Evolutionary conservation across 2,797 vertebrate genomes (phyloP).

Genomic region (Molossus alvarezi): DNA sequence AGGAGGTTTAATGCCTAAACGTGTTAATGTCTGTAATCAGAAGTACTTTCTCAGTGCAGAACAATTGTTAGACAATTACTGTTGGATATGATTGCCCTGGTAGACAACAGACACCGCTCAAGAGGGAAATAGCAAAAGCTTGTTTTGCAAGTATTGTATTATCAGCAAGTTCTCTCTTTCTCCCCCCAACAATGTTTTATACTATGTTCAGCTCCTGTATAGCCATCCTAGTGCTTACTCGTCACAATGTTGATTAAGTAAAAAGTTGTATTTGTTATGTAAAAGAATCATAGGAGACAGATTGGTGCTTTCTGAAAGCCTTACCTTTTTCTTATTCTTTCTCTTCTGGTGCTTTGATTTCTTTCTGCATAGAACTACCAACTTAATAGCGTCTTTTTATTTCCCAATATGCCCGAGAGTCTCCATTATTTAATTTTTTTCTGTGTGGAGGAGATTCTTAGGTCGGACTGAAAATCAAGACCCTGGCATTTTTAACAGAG

Average conservation of each 20-base stretch:
- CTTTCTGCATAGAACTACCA: constrained; percentile 61
- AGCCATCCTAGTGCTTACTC: not conserved
- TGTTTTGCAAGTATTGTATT: constrained; percentile 85
- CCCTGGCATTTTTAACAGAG: constrained; percentile 59
- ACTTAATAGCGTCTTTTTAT: constrained; percentile 55
- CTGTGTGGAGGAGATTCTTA: constrained; percentile 64
- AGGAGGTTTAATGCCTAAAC: constrained; percentile 90
- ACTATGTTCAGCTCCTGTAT: constrained; percentile 7
- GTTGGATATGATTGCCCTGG: constrained; percentile 88
- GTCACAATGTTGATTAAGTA: constrained; percentile 73
- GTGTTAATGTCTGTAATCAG: constrained; percentile 92
- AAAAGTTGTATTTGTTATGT: constrained; percentile 71
- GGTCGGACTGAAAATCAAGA: not conserved
- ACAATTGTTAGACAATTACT: constrained; percentile 92
- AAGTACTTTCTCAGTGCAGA: constrained; percentile 90
- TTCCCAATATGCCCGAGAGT: constrained; percentile 22
- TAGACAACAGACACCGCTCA: constrained; percentile 87
- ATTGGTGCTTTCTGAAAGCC: constrained; percentile 20
- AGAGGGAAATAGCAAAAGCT: constrained; percentile 86
- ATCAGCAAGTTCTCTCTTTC: constrained; percentile 82
- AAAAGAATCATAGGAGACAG: constrained; percentile 66
- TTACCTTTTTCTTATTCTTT: constrained; percentile 49
- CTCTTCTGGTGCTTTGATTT: constrained; percentile 72
- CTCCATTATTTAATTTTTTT: constrained; percentile 23
- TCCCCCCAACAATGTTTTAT: constrained; percentile 63